Evolutionary conservation across 92 coral and sea anemone species (phyloP).

Genomic region (Plumapathes pennacea): DNA sequence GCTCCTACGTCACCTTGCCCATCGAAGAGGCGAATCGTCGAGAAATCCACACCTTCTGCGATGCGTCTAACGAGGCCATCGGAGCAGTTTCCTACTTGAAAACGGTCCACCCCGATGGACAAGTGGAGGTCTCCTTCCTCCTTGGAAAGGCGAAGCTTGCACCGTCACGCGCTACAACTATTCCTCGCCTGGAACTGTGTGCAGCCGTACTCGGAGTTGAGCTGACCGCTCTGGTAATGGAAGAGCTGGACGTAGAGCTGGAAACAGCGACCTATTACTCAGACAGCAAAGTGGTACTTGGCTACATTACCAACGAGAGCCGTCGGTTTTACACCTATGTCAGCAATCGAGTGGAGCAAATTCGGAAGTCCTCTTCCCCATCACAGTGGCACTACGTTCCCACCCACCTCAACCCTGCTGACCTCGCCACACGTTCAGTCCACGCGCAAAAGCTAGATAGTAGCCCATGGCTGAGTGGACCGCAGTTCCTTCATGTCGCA

Average conservation of each 20-base stretch:
- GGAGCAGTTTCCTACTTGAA: conserved; percentile 48
- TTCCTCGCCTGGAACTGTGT: conserved; percentile 43
- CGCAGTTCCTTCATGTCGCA: background rate
- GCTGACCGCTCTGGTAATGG: background rate
- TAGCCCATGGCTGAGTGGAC: conserved; percentile 10
- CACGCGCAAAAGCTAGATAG: background rate
- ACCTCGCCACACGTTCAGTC: conserved; percentile 14
- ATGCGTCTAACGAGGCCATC: conserved; percentile 35
- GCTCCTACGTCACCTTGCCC: conserved; percentile 11
- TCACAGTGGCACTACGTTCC: conserved; percentile 26
- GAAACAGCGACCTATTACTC: conserved; percentile 9
- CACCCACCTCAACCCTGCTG: conserved; percentile 28
- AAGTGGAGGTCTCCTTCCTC: conserved; percentile 38
- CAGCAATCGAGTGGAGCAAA: conserved; percentile 29
- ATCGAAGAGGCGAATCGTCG: conserved; percentile 2
- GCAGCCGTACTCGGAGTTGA: conserved; percentile 42
- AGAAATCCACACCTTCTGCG: conserved; percentile 53
- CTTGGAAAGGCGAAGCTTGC: conserved; percentile 61
- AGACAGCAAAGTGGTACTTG: conserved; percentile 32
- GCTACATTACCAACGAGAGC: conserved; percentile 21
- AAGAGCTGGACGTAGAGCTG: conserved; percentile 6
- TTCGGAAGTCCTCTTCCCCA: conserved; percentile 14
- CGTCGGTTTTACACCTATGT: conserved; percentile 39
- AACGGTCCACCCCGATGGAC: conserved; percentile 24
- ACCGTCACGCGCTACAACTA: conserved; percentile 33